Evolutionary conservation across 2,797 vertebrate genomes (phyloP).

Genomic region (Sebastes elongatus): DNA sequence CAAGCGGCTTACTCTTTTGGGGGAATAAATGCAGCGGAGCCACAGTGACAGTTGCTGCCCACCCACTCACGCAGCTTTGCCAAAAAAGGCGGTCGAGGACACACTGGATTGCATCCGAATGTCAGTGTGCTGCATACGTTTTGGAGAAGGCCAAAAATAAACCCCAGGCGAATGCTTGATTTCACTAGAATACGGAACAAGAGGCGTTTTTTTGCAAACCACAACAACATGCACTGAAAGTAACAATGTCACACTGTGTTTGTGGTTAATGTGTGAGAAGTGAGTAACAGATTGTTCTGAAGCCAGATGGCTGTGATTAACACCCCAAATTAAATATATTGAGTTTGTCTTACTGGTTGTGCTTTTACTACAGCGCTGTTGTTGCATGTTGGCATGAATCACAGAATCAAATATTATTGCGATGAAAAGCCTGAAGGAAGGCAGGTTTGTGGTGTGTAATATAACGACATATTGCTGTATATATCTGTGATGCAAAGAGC

Average conservation of each 20-base stretch:
- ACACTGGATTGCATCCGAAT: slow-evolving; percentile 49
- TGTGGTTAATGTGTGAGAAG: slow-evolving; percentile 9
- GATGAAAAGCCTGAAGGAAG: slow-evolving; percentile 32
- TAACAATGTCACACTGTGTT: slow-evolving; percentile 19
- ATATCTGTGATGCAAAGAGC: slow-evolving; percentile 54
- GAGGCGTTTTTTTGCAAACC: background rate
- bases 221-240: background rate
- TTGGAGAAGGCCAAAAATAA: slow-evolving; percentile 40
- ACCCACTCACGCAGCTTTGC: slow-evolving; percentile 53
- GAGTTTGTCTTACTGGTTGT: slow-evolving; percentile 5
- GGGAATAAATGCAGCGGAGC: slow-evolving; percentile 56
- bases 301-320: slow-evolving; percentile 52
- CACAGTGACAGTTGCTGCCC: slow-evolving; percentile 67
- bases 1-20: slow-evolving; percentile 54
- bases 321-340: slow-evolving; percentile 26
- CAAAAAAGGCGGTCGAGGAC: slow-evolving; percentile 50
- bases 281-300: slow-evolving; percentile 35
- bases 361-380: slow-evolving; percentile 25
- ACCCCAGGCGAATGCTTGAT: background rate
- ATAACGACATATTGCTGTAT: slow-evolving; percentile 10
- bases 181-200: slow-evolving; percentile 1
- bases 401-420: slow-evolving; percentile 42
- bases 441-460: slow-evolving; percentile 49
- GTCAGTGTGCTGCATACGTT: slow-evolving; percentile 50
- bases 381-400: slow-evolving; percentile 22